Base-by-base conservation (phyloP, 2,888 invertebrate genomes). In the Diarsia brunnea region DNA sequence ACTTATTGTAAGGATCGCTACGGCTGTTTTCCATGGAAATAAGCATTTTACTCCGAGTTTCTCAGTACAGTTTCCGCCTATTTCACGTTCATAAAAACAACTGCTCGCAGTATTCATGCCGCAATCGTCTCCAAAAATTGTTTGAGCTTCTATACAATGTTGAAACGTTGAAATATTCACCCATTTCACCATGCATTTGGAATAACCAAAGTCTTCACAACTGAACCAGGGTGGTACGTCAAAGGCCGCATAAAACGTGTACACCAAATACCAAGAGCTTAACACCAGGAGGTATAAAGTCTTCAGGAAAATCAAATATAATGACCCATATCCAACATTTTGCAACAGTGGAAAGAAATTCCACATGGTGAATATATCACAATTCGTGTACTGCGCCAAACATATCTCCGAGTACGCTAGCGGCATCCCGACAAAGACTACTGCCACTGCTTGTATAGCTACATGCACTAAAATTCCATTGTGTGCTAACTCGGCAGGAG, bases 341-440 rank as follows among this genome's bases (percentile, higher is more conserved):
- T 92, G 92, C 31, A 96, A 92, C 45, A 96, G 81, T 2, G 96
- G 96, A 70, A 93, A 94, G 79, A 92, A 95, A 78, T 96, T 90
- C 96, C 95, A 96, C 89, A 94, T 91, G 21, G 93, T 89, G 68
- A 95, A 86, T 43, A 92, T 87, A 85, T 92, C 89, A 78, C 93
- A 92, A 81, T 95, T 95, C 19, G 95, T 94, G 75, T 96, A 96
- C 80, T 96, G 96, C 49, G 94, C 93, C 65, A 96, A 84, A 86
- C 94, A 94, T 83, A 96, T 93, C 86, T 96, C 95, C 38, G 96
- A 95, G 88, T 95, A 96, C 58, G 95, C 91, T 63, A 96, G 81
- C 66, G 96, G 96, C 87, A 95, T 93, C 68, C 95, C 95, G 55
- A 95, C 84, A 75, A 95, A 90, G 80, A 95, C 90, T 16, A 93